phyloP scores from a whole-genome alignment of 2,888 invertebrate genomes.

The Abscondita cerata region DNA sequence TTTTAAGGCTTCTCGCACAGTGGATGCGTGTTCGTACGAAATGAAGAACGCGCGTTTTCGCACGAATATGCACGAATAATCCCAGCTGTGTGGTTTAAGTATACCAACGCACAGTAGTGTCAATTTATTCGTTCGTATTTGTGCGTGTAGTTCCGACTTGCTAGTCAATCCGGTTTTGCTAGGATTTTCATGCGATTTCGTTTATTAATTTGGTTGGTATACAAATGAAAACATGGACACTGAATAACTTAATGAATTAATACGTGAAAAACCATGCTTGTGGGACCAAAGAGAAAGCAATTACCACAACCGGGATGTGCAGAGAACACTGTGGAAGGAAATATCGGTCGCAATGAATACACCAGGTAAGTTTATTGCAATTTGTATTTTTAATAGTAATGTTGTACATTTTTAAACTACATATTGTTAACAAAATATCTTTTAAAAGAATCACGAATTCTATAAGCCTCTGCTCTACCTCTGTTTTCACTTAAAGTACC shows the following conservation, averaged over 20 bases:
- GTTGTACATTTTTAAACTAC: too few species aligned
- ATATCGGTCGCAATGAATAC: neutral
- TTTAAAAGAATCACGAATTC: too few species aligned
- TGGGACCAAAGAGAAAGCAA: neutral
- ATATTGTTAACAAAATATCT: too few species aligned
- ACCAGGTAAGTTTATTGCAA: conserved; percentile 3
- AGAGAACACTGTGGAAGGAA: conserved; percentile 1
- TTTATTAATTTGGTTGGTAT: too few species aligned
- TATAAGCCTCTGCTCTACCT: too few species aligned
- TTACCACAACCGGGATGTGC: neutral
- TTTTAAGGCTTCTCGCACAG: neutral
- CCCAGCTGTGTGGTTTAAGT: neutral
- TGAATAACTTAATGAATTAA: too few species aligned
- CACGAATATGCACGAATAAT: conserved; percentile 1
- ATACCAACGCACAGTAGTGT: neutral
- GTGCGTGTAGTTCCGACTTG: neutral
- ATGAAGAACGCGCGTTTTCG: neutral
- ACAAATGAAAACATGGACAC: too few species aligned
- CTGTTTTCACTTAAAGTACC: neutral
- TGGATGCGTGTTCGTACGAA: conserved; percentile 6
- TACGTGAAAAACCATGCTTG: neutral
- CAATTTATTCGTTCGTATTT: neutral
- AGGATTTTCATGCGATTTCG: neutral
- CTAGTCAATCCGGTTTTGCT: conserved; percentile 1
- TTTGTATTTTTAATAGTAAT: too few species aligned